A percentile compares a stretch with the other conserved stretches of the same genome.
Conservation (phyloP, 2,113 vertebrate genomes). For the Tringa solitaria region DNA sequence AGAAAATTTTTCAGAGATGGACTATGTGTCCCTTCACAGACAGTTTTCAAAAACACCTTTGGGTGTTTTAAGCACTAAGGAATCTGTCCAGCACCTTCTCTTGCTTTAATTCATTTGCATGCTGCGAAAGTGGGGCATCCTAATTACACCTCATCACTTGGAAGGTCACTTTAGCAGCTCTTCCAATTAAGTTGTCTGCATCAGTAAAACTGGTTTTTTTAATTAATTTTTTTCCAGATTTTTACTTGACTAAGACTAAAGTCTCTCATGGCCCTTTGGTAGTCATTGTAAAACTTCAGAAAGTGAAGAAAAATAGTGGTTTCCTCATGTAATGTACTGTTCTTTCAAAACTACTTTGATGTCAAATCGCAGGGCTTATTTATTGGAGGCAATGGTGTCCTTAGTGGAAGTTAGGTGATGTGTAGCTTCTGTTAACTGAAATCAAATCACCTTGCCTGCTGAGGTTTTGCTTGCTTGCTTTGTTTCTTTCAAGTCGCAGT, state of each 20-base stretch:
- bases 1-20: background rate
- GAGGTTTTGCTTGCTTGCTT: background rate
- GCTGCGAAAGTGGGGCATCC: background rate
- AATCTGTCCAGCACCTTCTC: slow-evolving; percentile 4
- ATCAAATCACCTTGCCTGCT: background rate
- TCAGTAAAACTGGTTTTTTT: background rate
- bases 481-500: background rate
- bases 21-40: background rate
- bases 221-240: background rate
- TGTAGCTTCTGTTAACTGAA: background rate
- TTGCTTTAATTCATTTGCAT: slow-evolving; percentile 24
- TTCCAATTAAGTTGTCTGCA: background rate
- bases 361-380: background rate
- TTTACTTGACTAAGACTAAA: background rate
- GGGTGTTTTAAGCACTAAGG: background rate
- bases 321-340: background rate
- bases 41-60: background rate
- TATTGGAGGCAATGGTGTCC: background rate
- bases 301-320: background rate
- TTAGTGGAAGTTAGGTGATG: background rate
- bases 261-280: background rate
- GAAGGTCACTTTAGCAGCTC: slow-evolving; percentile 2
- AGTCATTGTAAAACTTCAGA: background rate
- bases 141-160: background rate
- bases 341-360: background rate